These are phyloP conservation scores for Sebastes vulpes DNA, from an alignment of 2,797 vertebrate genomes.

Conservation along the genomic window DNA sequence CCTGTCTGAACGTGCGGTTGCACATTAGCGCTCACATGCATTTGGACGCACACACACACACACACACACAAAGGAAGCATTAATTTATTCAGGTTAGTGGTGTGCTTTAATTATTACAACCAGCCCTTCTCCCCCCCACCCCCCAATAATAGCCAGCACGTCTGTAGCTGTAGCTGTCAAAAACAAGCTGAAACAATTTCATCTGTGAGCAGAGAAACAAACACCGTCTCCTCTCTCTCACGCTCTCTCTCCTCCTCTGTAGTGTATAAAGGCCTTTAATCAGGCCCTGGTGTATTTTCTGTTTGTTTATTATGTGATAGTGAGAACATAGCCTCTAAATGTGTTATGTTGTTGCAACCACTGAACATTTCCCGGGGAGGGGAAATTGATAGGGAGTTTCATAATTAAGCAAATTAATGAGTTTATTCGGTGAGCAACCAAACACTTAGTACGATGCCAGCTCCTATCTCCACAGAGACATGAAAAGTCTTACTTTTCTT, in stretches of 20 bases:
- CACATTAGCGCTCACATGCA: constrained; percentile 9
- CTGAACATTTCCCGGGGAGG: constrained; percentile 68
- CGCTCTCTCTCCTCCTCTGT: constrained; percentile 54
- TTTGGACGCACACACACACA: neutral
- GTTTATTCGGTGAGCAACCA: constrained; percentile 83
- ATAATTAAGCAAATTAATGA: constrained; percentile 90
- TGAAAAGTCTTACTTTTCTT: constrained; percentile 75
- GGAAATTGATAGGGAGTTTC: constrained; percentile 85
- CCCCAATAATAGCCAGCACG: constrained; percentile 65
- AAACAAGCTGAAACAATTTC: constrained; percentile 87
- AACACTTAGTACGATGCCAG: constrained; percentile 72
- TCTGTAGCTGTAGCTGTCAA: constrained; percentile 84
- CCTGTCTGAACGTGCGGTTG: constrained; percentile 55
- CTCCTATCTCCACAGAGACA: constrained; percentile 74
- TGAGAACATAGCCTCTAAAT: constrained; percentile 76
- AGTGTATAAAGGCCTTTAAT: constrained; percentile 82
- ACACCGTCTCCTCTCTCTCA: constrained; percentile 49
- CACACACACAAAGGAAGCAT: constrained; percentile 44
- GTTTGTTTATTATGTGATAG: constrained; percentile 87
- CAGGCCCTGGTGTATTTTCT: constrained; percentile 85
- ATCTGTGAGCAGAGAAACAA: constrained; percentile 78
- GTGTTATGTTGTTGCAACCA: constrained; percentile 75
- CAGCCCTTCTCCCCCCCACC: constrained; percentile 23
- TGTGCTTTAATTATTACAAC: constrained; percentile 87
- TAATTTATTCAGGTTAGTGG: constrained; percentile 85